Evolutionary conservation across 1,140 invertebrate species (phyloP), one percentile per base, ranked within the genome.

Genomic region (Maniola jurtina): DNA sequence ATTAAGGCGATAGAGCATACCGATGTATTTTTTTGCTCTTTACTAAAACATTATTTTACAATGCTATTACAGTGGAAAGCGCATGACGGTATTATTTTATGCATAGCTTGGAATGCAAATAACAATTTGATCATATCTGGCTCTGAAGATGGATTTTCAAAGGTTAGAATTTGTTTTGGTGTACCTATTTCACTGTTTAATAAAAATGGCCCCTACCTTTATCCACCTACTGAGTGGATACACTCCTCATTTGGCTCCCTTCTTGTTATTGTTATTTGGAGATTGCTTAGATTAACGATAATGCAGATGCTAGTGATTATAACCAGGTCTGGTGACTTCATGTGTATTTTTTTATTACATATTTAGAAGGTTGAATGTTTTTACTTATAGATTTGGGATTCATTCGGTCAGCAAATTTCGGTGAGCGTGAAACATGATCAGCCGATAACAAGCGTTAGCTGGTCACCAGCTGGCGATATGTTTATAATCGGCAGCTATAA

Each of bases 401-500:
- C 93, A 0, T 97, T 95, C 86, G 98, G 98, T 2, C 94, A 96
- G 71, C 94, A 95, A 81, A 91, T 99, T 63, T 99, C 95, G 78
- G 94, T 93, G 13, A 98, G 97, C 81, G 92, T 93, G 10, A 89
- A 93, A 0, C 95, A 98, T 83, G 96, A 98, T 72, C 95, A 98
- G 89, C 98, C 98, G 6, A 96, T 99, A 56, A 98, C 97, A 0
- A 94, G 97, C 34, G 88, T 99, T 0, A 94, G 94, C 10, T 99
- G 98, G 96, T 95, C 96, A 68, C 96, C 96, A 0, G 95, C 96
- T 73, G 98, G 98, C 10, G 95, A 97, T 77, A 92, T 97, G 54
- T 99, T 99, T 90, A 95, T 97, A 38, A 95, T 99, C 61, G 98
- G 98, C 16, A 97, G 96, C 11, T 99, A 95, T 79, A 99, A 99